Base-by-base conservation (phyloP, 2,888 invertebrate species). In the Rhingia campestris region DNA sequence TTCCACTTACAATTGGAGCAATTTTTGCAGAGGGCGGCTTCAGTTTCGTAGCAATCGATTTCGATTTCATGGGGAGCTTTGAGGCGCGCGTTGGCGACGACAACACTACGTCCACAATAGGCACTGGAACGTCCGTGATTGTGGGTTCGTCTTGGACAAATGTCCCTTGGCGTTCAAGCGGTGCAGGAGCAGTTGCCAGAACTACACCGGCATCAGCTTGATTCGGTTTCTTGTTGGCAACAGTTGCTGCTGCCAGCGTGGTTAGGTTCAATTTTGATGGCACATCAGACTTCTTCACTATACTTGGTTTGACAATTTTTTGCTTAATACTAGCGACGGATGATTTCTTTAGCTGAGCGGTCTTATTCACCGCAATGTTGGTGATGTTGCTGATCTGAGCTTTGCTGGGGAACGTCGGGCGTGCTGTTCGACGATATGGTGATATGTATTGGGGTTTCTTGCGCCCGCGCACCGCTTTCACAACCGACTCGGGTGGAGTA, bases 121-220 rank as follows among this genome's bases (percentile, higher is more conserved):
- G 92, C 66, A 91, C 90, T 63, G 88, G 88, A 0, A 86, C 88
- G 61, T 90, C 89, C 2, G 88, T 87, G 58, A 89, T 88, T 12
- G 90, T 89, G 0, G 93, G 93, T 86, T 96, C 96, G 87, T 97
- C 97, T 91, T 97, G 98, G 0, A 97, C 96, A 89, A 98, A 98
- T 0, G 98, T 98, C 10, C 97, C 97, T 91, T 98, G 97, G 35
- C 98, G 93, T 86, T 96, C 96, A 41, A 96, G 90, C 0, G 86
- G 12, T 12, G 67, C 88, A 86, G 67, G 30, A 9, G 14, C 39
- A 5, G 54, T 37, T 22, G 14, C 12, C 12, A 4, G 86, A 86
- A 33, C 87, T 77, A 73, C 87, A 37, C 49, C n/a, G n/a, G 49
- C 39, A 43, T 72, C 64, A 32, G 33, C 10, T 87, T 76, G 89